Evolutionary conservation across 1,140 invertebrate species (phyloP), one percentile per base, ranked within the genome.

Genomic region (Akabosia matsudoensis): DNA sequence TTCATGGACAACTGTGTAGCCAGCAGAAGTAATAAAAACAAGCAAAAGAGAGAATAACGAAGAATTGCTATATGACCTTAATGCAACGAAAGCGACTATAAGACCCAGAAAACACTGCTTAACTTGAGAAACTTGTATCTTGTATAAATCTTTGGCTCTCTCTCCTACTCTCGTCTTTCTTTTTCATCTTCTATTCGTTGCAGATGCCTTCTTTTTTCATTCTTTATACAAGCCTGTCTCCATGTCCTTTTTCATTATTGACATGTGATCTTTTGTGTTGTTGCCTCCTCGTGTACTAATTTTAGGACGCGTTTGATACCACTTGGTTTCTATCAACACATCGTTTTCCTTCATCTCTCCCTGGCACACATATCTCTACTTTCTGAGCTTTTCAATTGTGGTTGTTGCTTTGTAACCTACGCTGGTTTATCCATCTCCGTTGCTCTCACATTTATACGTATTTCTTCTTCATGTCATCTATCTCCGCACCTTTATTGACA

Each of bases 181-280:
- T 67, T 67, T 67, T 67, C 26, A 16, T 67, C 7, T 16, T 67
- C 7, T 67, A 7, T 30, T 67, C 22, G 16, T 67, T 67, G 7
- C 7, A 30, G 24, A 28, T 67, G 3, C 22, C 7, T 31, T 67
- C 54, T n/a, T 67, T 67, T 22, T 67, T 67, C 61, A 30, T 67
- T 67, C 54, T 22, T 18, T 56, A 56, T 16, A 56, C 24, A 56
- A 67, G 30, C 3, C 61, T 67, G 61, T 67, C 61, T 67, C 28
- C 61, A 67, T 67, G 61, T 67, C 61, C 61, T 67, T 67, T 56
- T 67, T 67, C 61, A 67, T 67, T 67, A 67, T 67, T 67, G 61
- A 67, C 61, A 67, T 67, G 24, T 67, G 61, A 67, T 67, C 61
- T 67, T 30, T 67, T 67, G 61, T 67, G 30, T 56, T 13, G 54